Evolutionary conservation across 2,797 vertebrate species (phyloP).

Genomic region (Sciurus vulgaris): DNA sequence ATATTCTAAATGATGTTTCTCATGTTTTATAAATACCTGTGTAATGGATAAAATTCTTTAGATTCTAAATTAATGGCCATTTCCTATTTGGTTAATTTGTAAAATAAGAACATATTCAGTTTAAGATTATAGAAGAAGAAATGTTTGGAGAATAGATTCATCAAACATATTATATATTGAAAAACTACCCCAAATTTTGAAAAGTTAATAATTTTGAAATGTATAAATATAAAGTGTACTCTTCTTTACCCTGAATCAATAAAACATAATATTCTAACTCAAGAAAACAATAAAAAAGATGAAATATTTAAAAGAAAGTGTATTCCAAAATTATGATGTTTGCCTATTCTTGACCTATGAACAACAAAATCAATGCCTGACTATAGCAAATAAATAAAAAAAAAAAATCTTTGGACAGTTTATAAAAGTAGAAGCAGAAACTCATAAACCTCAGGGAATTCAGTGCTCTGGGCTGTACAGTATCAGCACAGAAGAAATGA

Average conservation of each 20-base stretch:
- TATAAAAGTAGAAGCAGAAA: neutral
- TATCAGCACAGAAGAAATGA: neutral
- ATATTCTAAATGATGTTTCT: neutral
- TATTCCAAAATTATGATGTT: constrained; percentile 39
- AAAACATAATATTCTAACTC: neutral
- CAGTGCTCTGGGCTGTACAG: neutral
- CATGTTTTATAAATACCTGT: neutral
- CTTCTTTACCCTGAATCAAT: neutral
- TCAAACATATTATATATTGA: neutral
- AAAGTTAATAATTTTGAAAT: neutral
- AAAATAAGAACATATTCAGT: neutral
- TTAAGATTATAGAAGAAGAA: neutral
- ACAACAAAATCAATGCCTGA: neutral
- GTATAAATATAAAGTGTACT: neutral
- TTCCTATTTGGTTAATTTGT: neutral
- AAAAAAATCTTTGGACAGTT: neutral
- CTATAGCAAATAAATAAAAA: neutral
- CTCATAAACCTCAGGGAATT: neutral
- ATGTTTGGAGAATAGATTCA: neutral
- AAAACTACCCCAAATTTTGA: neutral
- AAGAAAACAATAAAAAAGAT: neutral
- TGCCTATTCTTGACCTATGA: neutral
- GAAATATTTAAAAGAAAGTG: neutral
- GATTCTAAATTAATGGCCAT: neutral
- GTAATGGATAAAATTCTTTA: neutral